Conservation (phyloP, 2,888 invertebrate species). For the Cremastobaeus sp. region DNA sequence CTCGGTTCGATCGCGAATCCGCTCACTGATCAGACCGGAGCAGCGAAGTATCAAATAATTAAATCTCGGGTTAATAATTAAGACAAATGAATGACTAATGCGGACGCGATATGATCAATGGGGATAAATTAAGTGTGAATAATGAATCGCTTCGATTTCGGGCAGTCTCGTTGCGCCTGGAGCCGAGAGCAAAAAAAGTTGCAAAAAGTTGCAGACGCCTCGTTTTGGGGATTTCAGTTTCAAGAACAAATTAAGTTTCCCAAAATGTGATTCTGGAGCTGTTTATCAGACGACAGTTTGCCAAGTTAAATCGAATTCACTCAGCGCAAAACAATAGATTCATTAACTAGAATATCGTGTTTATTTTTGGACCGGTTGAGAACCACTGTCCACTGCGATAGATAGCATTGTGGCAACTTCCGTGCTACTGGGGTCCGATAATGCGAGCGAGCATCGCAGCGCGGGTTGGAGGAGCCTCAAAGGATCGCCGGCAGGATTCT, state of each 20-base stretch:
- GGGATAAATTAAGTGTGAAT: conserved; percentile 15
- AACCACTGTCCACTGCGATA: conserved; percentile 69
- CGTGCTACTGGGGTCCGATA: conserved; percentile 70
- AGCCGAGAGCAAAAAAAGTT: too few species aligned
- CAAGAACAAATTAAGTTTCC: too few species aligned
- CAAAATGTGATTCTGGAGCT: too few species aligned
- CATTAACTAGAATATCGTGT: too few species aligned
- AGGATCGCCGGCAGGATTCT: conserved; percentile 71
- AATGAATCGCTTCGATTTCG: conserved; percentile 4
- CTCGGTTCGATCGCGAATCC: conserved; percentile 1
- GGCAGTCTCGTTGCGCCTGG: too few species aligned
- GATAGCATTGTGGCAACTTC: conserved; percentile 74
- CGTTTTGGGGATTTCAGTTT: too few species aligned
- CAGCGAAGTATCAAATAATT: conserved; percentile 35
- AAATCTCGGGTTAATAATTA: conserved; percentile 27
- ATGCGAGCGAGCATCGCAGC: conserved; percentile 69
- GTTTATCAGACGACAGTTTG: too few species aligned
- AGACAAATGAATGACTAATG: conserved; percentile 35
- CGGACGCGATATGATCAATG: conserved; percentile 23
- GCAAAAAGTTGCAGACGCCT: too few species aligned
- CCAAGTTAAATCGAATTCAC: too few species aligned
- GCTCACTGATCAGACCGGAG: too few species aligned
- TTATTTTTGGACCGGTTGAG: conserved; percentile 66
- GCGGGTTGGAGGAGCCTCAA: conserved; percentile 72
- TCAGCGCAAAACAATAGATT: too few species aligned